A percentile compares a stretch with the other conserved stretches of the same genome.
Evolutionary conservation across 2,797 vertebrate genomes (phyloP).

Genomic region (Pipistrellus kuhlii): DNA sequence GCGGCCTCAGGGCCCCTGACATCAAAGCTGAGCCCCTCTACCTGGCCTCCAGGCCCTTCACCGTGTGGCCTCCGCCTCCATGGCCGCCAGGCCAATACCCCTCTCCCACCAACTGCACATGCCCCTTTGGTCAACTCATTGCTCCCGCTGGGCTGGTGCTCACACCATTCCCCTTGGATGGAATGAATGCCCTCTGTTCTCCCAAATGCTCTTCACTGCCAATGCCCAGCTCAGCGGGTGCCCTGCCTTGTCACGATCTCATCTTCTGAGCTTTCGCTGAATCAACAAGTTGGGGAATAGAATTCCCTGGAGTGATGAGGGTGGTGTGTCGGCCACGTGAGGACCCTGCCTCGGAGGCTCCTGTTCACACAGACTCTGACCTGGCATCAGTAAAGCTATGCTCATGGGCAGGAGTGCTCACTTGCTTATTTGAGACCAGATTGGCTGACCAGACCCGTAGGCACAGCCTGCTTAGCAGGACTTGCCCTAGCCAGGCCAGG

Average conservation of each 20-base stretch:
- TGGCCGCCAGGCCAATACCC: neutral
- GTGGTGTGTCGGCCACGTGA: neutral
- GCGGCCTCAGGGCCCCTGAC: neutral
- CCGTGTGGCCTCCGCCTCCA: fast-evolving
- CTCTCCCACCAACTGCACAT: neutral
- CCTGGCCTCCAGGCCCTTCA: neutral
- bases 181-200: neutral
- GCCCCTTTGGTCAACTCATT: neutral
- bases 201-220: neutral
- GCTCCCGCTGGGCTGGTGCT: no score
- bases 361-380: neutral
- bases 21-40: neutral
- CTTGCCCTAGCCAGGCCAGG: neutral
- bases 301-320: neutral
- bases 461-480: neutral
- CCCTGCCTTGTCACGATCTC: neutral
- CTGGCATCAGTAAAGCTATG: neutral
- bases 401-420: fast-evolving
- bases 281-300: neutral
- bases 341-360: neutral
- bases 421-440: neutral
- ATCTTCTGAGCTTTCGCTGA: neutral
- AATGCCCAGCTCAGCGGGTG: neutral
- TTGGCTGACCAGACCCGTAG: neutral
- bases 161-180: neutral